Percentiles rank a stretch among this genome's conserved stretches.
These are phyloP conservation scores for Allacma fusca DNA, from an alignment of 2,888 invertebrate genomes.

Conservation along the genomic window DNA sequence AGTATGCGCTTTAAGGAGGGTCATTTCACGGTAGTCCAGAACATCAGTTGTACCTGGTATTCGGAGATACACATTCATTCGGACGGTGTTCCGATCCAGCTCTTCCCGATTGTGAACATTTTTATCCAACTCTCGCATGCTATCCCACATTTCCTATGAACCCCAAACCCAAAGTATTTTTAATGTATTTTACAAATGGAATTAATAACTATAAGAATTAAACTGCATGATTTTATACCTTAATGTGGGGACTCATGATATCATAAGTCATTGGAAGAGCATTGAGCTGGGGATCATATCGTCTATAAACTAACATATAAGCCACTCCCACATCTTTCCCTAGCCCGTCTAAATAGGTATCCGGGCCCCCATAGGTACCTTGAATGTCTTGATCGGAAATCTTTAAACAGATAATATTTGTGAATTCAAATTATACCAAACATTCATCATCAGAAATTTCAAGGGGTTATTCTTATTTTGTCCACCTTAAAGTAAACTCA, in stretches of 20 bases:
- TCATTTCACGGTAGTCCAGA: constrained; percentile 68
- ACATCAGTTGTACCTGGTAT: constrained; percentile 63
- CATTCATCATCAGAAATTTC: too few species aligned
- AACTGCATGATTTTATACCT: constrained; percentile 67
- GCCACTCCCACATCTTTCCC: constrained; percentile 72
- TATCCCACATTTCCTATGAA: constrained; percentile 69
- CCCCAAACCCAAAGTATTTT: too few species aligned
- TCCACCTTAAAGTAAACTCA: constrained; percentile 62
- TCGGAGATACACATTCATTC: constrained; percentile 61
- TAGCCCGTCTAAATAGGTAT: constrained; percentile 62
- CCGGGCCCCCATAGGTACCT: constrained; percentile 81
- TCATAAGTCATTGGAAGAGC: constrained; percentile 71
- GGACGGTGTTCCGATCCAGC: constrained; percentile 71
- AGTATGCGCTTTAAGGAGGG: constrained; percentile 71
- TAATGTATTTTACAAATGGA: too few species aligned
- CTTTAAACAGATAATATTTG: too few species aligned
- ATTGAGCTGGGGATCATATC: constrained; percentile 74
- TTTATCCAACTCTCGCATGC: constrained; percentile 74
- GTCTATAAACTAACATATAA: constrained; percentile 90
- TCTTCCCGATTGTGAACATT: constrained; percentile 70
- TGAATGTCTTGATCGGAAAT: constrained; percentile 82
- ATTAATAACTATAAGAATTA: background rate
- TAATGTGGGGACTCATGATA: constrained; percentile 82
- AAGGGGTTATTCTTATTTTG: background rate
- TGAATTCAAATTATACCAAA: too few species aligned